A percentile compares a stretch with the other conserved stretches of the same genome.
These are phyloP conservation scores for Dendropsophus ebraccatus DNA, from an alignment of 2,113 vertebrate species.

Conservation along the genomic window DNA sequence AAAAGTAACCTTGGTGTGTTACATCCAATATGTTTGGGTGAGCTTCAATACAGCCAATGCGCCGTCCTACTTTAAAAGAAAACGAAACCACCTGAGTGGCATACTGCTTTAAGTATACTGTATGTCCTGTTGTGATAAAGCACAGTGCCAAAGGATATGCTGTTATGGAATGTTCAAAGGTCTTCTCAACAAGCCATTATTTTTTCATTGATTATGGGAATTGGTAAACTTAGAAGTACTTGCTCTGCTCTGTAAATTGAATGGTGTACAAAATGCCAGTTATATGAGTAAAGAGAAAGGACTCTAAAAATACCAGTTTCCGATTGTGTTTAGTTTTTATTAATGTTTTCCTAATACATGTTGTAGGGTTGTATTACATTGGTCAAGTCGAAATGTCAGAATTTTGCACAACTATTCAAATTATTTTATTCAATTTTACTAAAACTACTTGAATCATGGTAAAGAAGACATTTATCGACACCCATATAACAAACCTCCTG, in stretches of 20 bases:
- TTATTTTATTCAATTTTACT: not conserved
- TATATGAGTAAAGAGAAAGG: not conserved
- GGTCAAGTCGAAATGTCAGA: too few relatives aligned
- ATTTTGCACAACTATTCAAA: not conserved
- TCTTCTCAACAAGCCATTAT: constrained; percentile 5
- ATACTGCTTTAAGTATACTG: not conserved
- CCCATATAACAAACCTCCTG: too few relatives aligned
- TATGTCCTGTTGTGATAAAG: constrained; percentile 11
- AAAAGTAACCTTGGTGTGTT: not conserved
- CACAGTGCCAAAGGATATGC: not conserved
- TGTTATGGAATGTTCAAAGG: not conserved
- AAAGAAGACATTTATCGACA: too few relatives aligned
- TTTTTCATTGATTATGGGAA: constrained; percentile 14
- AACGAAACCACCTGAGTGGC: not conserved
- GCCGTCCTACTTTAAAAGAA: not conserved
- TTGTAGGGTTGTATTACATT: not conserved
- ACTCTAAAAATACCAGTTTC: not conserved
- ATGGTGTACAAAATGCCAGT: constrained; percentile 10
- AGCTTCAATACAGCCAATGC: not conserved
- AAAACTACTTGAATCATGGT: not conserved
- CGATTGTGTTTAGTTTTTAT: not conserved
- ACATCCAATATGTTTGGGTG: not conserved
- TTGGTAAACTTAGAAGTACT: not conserved
- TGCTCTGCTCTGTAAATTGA: not conserved
- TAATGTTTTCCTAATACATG: not conserved